phyloP scores from a whole-genome alignment of 2,113 vertebrate species.

The Oryzias melastigma region DNA sequence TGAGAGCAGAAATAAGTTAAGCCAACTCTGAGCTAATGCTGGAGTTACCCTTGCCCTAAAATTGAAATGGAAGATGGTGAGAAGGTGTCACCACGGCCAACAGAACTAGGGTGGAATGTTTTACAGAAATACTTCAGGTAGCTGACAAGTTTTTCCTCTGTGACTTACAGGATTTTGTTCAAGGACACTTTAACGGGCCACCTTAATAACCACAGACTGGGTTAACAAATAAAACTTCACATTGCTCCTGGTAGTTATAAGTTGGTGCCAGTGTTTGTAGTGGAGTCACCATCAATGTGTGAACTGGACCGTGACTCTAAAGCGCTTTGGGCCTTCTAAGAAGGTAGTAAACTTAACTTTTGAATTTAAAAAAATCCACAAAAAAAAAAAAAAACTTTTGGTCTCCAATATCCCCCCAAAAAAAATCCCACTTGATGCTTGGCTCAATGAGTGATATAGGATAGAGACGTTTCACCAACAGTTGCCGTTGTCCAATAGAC shows the following conservation, averaged over 20 bases:
- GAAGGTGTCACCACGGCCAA: slow-evolving; percentile 27
- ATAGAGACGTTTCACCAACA: too few relatives aligned
- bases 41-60: slow-evolving; percentile 34
- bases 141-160: slow-evolving; percentile 42
- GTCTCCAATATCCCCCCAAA: background rate
- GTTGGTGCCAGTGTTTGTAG: too few relatives aligned
- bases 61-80: slow-evolving; percentile 35
- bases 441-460: too few relatives aligned
- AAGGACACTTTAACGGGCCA: slow-evolving; percentile 40
- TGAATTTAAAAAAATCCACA: background rate
- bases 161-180: slow-evolving; percentile 38
- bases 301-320: too few relatives aligned
- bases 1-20: slow-evolving; percentile 55
- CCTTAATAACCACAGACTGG: slow-evolving; percentile 33
- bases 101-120: slow-evolving; percentile 36
- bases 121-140: slow-evolving; percentile 55
- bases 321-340: too few relatives aligned
- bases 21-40: slow-evolving; percentile 58
- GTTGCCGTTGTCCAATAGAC: too few relatives aligned
- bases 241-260: background rate
- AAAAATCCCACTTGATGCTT: too few relatives aligned
- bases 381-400: slow-evolving; percentile 9
- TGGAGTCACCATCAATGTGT: too few relatives aligned
- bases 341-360: too few relatives aligned
- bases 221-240: slow-evolving; percentile 16